A percentile compares a stretch with the other conserved stretches of the same genome.
Conservation (phyloP, 2,888 invertebrate genomes). For the Elysia crispata region DNA sequence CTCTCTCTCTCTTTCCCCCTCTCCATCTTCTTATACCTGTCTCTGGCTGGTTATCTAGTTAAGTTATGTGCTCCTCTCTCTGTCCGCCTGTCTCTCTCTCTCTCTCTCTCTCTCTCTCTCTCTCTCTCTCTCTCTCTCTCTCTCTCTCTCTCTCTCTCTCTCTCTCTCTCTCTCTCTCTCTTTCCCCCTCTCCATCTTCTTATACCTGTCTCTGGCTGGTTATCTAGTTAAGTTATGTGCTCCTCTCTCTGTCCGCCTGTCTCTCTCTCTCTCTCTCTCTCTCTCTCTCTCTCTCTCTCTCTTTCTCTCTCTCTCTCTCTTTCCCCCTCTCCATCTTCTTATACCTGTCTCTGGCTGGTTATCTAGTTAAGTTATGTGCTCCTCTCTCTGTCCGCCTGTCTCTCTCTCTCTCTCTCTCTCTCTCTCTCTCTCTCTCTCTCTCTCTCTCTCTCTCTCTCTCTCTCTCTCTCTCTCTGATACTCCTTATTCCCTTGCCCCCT, state of each 20-base stretch:
- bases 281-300: not conserved
- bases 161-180: slow-evolving; percentile 21
- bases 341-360: too few relatives aligned
- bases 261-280: slow-evolving; percentile 3
- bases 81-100: not conserved
- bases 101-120: not conserved
- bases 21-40: slow-evolving; percentile 27
- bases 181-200: not conserved
- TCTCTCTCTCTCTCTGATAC: too few relatives aligned
- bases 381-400: not conserved
- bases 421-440: not conserved
- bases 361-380: not conserved
- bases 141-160: slow-evolving; percentile 13
- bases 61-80: not conserved
- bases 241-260: not conserved
- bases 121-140: slow-evolving; percentile 15
- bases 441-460: not conserved
- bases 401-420: slow-evolving; percentile 3
- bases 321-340: not conserved
- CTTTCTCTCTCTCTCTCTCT: slow-evolving; percentile 17
- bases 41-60: not conserved
- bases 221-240: not conserved
- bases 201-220: not conserved
- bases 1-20: slow-evolving; percentile 9
- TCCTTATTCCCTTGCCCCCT: not conserved